Evolutionary conservation across 2,113 vertebrate genomes (phyloP).

Genomic region (Parus major): DNA sequence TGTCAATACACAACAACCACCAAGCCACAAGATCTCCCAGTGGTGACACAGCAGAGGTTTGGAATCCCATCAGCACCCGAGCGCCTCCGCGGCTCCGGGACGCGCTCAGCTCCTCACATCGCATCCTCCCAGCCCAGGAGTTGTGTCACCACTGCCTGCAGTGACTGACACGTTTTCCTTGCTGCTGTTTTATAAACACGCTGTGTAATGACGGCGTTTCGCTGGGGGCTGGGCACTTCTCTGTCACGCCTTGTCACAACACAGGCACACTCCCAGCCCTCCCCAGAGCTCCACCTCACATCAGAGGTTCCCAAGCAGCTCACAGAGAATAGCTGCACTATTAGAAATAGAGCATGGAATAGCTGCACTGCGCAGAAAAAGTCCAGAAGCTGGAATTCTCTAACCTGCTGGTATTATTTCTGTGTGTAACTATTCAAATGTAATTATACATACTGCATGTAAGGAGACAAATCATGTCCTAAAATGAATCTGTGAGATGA

Average conservation of each 20-base stretch:
- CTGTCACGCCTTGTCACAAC: conserved; percentile 61
- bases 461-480: background rate
- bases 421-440: background rate
- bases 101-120: fast-evolving
- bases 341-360: fast-evolving
- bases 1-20: background rate
- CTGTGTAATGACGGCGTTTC: conserved; percentile 8
- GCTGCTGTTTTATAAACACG: conserved; percentile 41
- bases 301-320: background rate
- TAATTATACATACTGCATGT: background rate
- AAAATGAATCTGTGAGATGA: background rate
- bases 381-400: background rate
- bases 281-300: background rate
- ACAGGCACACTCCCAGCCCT: background rate
- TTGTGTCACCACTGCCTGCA: background rate
- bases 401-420: background rate
- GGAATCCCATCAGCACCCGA: background rate
- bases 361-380: background rate
- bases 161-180: conserved; percentile 28
- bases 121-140: background rate
- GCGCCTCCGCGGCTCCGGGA: fast-evolving
- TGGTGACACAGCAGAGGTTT: fast-evolving
- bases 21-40: fast-evolving
- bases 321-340: fast-evolving
- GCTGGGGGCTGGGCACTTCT: conserved; percentile 19